Conservation (phyloP, 2,797 vertebrate genomes). For the Myripristis jacobus region DNA sequence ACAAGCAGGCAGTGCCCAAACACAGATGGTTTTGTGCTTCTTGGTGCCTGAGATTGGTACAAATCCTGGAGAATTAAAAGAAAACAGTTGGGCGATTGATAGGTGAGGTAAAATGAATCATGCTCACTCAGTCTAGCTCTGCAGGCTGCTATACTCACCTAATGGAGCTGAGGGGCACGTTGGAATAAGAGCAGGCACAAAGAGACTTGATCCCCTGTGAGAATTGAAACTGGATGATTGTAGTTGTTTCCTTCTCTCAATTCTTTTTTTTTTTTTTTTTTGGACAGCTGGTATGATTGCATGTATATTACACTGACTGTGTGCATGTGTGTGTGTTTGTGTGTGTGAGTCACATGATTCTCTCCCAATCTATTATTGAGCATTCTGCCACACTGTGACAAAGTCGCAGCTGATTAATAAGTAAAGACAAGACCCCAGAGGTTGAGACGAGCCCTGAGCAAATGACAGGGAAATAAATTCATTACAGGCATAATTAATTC, state of each 20-base stretch:
- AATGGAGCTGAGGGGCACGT: slow-evolving; percentile 47
- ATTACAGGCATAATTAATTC: slow-evolving; percentile 51
- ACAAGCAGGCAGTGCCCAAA: slow-evolving; percentile 21
- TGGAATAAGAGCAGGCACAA: slow-evolving; percentile 54
- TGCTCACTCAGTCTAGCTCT: slow-evolving; percentile 30
- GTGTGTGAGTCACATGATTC: slow-evolving; percentile 46
- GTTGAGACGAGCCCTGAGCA: slow-evolving; percentile 55
- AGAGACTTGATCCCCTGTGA: slow-evolving; percentile 26
- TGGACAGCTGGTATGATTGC: slow-evolving; percentile 45
- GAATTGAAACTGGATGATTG: slow-evolving; percentile 29
- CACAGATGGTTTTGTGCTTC: slow-evolving; percentile 1
- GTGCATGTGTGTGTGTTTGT: slow-evolving; percentile 2
- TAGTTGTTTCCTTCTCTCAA: slow-evolving; percentile 36
- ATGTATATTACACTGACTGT: slow-evolving; percentile 23
- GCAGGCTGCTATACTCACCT: slow-evolving; percentile 48
- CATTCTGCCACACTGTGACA: slow-evolving; percentile 54
- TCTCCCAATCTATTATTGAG: slow-evolving; percentile 69
- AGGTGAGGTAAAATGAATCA: slow-evolving; percentile 24
- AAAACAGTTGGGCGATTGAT: slow-evolving; percentile 35
- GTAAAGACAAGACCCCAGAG: slow-evolving; percentile 65
- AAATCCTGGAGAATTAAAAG: slow-evolving; percentile 20
- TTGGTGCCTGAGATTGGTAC: slow-evolving; percentile 15
- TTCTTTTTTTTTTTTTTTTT: slow-evolving; percentile 34
- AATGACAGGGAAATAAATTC: slow-evolving; percentile 57
- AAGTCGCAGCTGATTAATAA: slow-evolving; percentile 71